Evolutionary conservation across 2,797 vertebrate genomes (phyloP), one percentile per base, ranked within the genome.

Genomic region (Eutrigla gurnardus): DNA sequence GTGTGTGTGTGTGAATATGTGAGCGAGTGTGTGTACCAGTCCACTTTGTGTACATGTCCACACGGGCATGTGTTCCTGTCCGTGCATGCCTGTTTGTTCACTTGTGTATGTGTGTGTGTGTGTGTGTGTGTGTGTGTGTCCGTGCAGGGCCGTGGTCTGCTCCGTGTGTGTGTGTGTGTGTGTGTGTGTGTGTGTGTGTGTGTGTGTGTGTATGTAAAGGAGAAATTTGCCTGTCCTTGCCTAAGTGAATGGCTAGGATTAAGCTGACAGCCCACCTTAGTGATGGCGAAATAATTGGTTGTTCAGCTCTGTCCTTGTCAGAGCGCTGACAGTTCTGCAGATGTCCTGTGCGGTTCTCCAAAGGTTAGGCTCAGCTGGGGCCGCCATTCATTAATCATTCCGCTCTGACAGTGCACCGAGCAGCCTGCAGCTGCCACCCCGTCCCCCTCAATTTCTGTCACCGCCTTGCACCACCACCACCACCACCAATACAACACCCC

Each of bases 281-380:
- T 97, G 97, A 99, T 98, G 98, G 97, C 96, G 96, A 98, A 98
- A 98, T 99, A 99, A 99, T 99, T 99, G 97, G 97, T 99, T 98
- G 97, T 98, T 99, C 98, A 98, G 98, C 97, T 98, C 97, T 97
- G 97, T 99, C 98, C 98, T 99, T 99, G 98, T 99, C 97, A 98
- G 96, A 96, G 97, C 95, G 92, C 95, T 99, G 98, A 99, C 98
- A 99, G 98, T 97, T 97, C 96, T 96, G 97, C 98, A 98, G 98
- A 99, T 98, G 97, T 98, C 97, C 98, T 99, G 97, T 96, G 96
- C 96, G 83, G 97, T 97, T 98, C 97, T 98, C 97, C 97, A 98
- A 99, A 99, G 97, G 98, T 99, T 98, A 99, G 96, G 94, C 96
- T 98, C 97, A 97, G 97, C 97, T 96, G 96, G 96, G 95, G 96